phyloP scores from a whole-genome alignment of 2,113 vertebrate species.

The Scolopax mira region DNA sequence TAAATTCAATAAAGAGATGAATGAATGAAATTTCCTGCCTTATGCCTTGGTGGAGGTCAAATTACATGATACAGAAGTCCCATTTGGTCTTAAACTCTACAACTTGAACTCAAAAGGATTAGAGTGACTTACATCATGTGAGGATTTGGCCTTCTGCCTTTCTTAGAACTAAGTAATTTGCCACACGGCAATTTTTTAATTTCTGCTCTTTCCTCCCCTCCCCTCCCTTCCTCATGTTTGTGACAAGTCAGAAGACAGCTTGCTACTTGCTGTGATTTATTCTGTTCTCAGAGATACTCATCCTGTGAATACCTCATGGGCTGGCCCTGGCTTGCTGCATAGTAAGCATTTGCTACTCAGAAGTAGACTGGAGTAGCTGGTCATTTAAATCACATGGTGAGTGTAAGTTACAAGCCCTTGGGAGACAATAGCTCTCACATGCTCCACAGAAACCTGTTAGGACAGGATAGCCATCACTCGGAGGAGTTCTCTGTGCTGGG shows the following conservation, averaged over 20 bases:
- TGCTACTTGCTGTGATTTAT: background rate
- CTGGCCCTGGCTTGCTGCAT: background rate
- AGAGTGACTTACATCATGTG: background rate
- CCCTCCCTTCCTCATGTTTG: background rate
- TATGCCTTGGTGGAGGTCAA: background rate
- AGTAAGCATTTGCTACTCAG: background rate
- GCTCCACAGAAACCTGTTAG: background rate
- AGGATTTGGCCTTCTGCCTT: background rate
- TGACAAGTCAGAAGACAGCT: background rate
- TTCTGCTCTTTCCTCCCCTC: background rate
- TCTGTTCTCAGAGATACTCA: background rate
- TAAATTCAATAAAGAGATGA: background rate
- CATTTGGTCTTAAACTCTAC: background rate
- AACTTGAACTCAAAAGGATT: background rate
- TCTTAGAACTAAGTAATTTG: background rate
- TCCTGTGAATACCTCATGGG: background rate
- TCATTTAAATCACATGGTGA: background rate
- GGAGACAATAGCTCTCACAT: accelerated
- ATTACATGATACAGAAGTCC: background rate
- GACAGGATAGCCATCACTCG: background rate
- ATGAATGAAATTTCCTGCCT: background rate
- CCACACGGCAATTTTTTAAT: background rate
- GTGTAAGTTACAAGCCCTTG: background rate
- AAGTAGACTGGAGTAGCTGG: background rate
- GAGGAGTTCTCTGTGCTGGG: background rate